Evolutionary conservation across 2,888 invertebrate species (phyloP), one percentile per base, ranked within the genome.

Genomic region (Tetanocera ferruginea): DNA sequence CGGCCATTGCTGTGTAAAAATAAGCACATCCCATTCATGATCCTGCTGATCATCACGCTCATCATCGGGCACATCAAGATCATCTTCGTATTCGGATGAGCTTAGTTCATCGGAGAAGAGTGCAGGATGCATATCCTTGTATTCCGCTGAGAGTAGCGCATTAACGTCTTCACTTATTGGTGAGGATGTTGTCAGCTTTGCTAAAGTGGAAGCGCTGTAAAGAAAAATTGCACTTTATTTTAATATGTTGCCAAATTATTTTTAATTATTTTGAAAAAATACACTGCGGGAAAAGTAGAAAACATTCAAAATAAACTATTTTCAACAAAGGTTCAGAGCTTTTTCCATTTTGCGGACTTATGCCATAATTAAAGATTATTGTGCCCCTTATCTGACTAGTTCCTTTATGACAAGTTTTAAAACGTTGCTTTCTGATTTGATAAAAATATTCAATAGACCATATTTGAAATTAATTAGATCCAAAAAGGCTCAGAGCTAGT

Each of bases 1-100:
- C 0, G 96, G 95, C 96, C 96, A 96, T 83, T 93, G 92, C 88
- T 96, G 96, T 0, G 95, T 95, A 85, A 95, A 96, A 79, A 96
- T 93, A 8, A 96, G 85, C 62, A 94, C 89, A 87, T 96, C 96
- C 93, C 95, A 96, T 14, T 92, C 91, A 60, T 91, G 81, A 62
- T 87, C 80, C 19, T 80, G 80, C 3, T 60, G 71, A 1, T 64
- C 77, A 23, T 81, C 79, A 5, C 75, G 37, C 25, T 43, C 25
- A 25, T 81, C 81, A 5, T 79, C 19, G 11, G 79, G 78, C 67
- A 81, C 78, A 19, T 83, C 82, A 14, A 83, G 23, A 9, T 77
- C 73, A 70, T 83, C 80, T 2, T 82, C 83, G 23, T 84, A 84
- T 57, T 83, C 81, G 14, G 80, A 81, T 6, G 81, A 82, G 11